phyloP scores from a whole-genome alignment of 2,888 invertebrate species.

The Tanaodytes sp. region DNA sequence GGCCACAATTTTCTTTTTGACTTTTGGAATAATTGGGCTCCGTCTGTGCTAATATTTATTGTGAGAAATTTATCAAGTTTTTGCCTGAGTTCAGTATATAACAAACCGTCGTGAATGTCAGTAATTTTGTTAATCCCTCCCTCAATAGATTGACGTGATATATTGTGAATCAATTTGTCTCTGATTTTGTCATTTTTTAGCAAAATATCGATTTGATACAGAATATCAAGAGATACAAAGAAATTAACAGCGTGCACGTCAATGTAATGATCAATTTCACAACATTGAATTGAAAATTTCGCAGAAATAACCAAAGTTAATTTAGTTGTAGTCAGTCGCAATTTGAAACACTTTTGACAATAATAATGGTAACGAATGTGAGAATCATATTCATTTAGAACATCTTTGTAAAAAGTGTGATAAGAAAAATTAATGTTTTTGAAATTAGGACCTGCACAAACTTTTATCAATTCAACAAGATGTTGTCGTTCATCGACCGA shows the following conservation, averaged over 20 bases:
- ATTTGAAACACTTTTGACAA: conserved; percentile 9
- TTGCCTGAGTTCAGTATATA: conserved; percentile 2
- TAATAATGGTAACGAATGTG: conserved; percentile 29
- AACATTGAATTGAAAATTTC: conserved; percentile 8
- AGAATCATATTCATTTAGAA: conserved; percentile 4
- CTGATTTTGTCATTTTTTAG: background rate
- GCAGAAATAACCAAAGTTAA: conserved; percentile 11
- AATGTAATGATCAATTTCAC: background rate
- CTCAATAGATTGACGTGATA: background rate
- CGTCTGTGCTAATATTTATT: conserved; percentile 29
- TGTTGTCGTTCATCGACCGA: conserved; percentile 3
- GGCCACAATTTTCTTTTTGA: conserved; percentile 29
- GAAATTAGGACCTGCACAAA: conserved; percentile 20
- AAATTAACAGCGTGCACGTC: background rate
- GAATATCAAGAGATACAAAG: conserved; percentile 6
- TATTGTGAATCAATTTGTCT: background rate
- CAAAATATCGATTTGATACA: conserved; percentile 7
- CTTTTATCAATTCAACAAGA: conserved; percentile 17
- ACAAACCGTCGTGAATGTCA: conserved; percentile 1
- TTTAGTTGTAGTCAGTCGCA: conserved; percentile 19
- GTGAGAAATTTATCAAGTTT: conserved; percentile 2
- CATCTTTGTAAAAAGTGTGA: conserved; percentile 5
- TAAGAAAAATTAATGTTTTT: conserved; percentile 22
- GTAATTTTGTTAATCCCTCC: background rate
- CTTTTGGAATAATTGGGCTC: conserved; percentile 27